These are phyloP conservation scores for Aphelinus certus DNA, from an alignment of 1,140 invertebrate species.

Conservation along the genomic window DNA sequence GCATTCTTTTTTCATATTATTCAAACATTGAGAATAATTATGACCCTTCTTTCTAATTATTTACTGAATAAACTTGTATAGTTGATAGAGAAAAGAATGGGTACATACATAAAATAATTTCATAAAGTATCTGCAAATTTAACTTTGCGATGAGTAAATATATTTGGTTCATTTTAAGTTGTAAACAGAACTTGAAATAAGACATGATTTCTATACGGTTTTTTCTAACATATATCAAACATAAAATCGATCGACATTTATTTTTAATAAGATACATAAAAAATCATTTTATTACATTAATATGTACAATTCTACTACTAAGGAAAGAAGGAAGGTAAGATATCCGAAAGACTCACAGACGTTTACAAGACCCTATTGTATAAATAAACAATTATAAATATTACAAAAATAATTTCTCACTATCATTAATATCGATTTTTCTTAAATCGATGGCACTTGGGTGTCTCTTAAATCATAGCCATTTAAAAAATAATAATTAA, in stretches of 20 bases:
- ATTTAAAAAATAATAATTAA: background rate
- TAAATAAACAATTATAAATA: slow-evolving; percentile 22
- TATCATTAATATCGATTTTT: slow-evolving; percentile 10
- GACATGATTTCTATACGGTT: background rate
- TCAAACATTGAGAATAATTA: no score
- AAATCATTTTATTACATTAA: slow-evolving; percentile 24
- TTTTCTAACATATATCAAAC: slow-evolving; percentile 7
- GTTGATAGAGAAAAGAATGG: no score
- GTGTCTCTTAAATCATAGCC: slow-evolving; percentile 21
- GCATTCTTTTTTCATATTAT: no score
- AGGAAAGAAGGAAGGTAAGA: slow-evolving; percentile 8
- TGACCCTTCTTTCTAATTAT: no score
- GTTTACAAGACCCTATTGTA: slow-evolving; percentile 7
- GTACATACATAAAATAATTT: no score
- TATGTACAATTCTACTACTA: slow-evolving; percentile 34
- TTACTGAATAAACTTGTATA: no score
- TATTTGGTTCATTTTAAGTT: slow-evolving; percentile 34
- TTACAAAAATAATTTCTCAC: slow-evolving; percentile 8
- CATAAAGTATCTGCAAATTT: background rate
- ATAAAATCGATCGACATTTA: slow-evolving; percentile 2
- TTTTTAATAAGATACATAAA: slow-evolving; percentile 18
- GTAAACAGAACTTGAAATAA: slow-evolving; percentile 18
- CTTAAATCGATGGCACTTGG: slow-evolving; percentile 28
- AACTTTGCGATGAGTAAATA: slow-evolving; percentile 5
- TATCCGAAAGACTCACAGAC: slow-evolving; percentile 6